These are phyloP conservation scores for Laticauda laticaudata DNA, from an alignment of 2,113 vertebrate genomes.

Conservation along the genomic window DNA sequence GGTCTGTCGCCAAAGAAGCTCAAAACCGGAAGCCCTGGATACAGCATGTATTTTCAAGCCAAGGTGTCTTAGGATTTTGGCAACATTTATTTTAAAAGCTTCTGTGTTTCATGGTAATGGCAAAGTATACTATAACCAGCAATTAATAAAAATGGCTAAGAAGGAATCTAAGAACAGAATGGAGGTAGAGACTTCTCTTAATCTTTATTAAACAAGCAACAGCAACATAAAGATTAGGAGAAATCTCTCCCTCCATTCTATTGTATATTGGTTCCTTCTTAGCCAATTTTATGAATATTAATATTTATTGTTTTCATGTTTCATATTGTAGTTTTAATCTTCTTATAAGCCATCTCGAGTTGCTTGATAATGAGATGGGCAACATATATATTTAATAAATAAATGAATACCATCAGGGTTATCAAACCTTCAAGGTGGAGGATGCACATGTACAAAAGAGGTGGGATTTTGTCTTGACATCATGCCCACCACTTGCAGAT, in stretches of 20 bases:
- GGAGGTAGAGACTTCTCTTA: neutral
- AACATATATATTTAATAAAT: neutral
- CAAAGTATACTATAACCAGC: neutral
- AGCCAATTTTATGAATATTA: neutral
- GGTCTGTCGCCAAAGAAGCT: too few species aligned
- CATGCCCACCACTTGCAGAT: neutral
- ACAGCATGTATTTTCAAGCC: neutral
- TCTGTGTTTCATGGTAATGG: neutral
- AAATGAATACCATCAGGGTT: neutral
- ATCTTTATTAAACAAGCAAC: neutral
- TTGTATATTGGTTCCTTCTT: neutral
- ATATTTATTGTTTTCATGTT: neutral
- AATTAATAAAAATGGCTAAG: neutral
- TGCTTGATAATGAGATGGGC: neutral
- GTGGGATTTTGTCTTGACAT: neutral
- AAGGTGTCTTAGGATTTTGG: neutral
- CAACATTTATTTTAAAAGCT: neutral
- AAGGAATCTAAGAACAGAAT: neutral
- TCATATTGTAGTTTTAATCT: neutral
- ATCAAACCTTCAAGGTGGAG: neutral
- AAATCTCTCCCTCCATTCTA: neutral
- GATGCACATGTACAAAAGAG: neutral
- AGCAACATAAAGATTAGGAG: neutral
- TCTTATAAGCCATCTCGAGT: neutral
- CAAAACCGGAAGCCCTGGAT: neutral